Evolutionary conservation across 2,113 vertebrate species (phyloP).

Genomic region (Hippocampus comes): DNA sequence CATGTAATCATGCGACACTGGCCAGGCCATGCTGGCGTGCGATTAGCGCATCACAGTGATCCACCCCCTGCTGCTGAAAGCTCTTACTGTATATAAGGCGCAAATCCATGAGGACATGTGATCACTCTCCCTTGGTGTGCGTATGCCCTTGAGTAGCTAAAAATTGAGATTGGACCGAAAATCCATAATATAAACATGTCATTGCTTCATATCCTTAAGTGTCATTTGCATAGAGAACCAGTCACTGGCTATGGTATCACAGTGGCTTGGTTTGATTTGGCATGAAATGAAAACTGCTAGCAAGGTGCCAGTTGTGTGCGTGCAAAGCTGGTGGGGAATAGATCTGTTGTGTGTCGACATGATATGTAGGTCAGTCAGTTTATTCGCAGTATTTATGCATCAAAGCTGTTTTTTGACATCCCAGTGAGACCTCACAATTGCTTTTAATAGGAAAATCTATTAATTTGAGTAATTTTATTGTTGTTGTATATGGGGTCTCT

Average conservation of each 20-base stretch:
- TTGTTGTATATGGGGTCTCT: no score
- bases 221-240: conserved; percentile 10
- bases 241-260: conserved; percentile 12
- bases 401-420: neutral
- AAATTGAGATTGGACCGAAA: neutral
- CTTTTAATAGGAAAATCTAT: neutral
- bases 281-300: conserved; percentile 12
- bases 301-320: conserved; percentile 12
- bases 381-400: conserved; percentile 11
- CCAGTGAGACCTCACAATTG: neutral
- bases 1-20: neutral
- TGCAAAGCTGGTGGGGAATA: conserved; percentile 20
- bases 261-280: conserved; percentile 28
- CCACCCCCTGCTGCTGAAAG: conserved; percentile 10
- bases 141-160: neutral
- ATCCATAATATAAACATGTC: neutral
- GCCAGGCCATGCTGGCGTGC: neutral
- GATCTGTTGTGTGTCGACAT: conserved; percentile 35
- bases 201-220: neutral
- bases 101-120: conserved; percentile 25
- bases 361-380: conserved; percentile 62
- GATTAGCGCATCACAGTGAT: neutral
- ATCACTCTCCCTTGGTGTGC: conserved; percentile 4
- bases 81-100: conserved; percentile 34
- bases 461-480: no score